Evolutionary conservation across 2,888 invertebrate species (phyloP).

Genomic region (Dromius quadrimaculatus): DNA sequence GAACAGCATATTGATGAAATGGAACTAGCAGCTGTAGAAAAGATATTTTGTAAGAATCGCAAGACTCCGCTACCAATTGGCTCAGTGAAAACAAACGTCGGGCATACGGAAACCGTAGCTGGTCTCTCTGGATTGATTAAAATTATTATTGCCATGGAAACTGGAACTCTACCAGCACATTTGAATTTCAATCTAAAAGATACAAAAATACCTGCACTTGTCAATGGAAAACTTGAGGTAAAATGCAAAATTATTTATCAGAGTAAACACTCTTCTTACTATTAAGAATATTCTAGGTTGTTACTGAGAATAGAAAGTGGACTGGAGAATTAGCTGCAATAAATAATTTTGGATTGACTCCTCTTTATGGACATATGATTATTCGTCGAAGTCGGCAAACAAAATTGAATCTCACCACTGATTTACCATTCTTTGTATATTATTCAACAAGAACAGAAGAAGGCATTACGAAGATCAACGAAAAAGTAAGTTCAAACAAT

Average conservation of each 20-base stretch:
- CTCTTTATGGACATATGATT: slow-evolving; percentile 91
- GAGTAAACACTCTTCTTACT: no score
- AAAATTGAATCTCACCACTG: slow-evolving; percentile 69
- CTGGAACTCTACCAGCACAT: slow-evolving; percentile 88
- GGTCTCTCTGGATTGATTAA: slow-evolving; percentile 91
- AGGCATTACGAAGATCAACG: slow-evolving; percentile 77
- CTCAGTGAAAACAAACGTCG: slow-evolving; percentile 97
- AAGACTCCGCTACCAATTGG: slow-evolving; percentile 86
- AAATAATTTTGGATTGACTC: slow-evolving; percentile 97
- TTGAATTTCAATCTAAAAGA: slow-evolving; percentile 91
- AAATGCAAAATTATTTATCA: not conserved
- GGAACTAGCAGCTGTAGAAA: slow-evolving; percentile 92
- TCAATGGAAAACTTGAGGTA: slow-evolving; percentile 86
- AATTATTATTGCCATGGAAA: slow-evolving; percentile 92
- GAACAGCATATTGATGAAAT: slow-evolving; percentile 68
- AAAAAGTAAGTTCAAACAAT: slow-evolving; percentile 65
- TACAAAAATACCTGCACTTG: slow-evolving; percentile 86
- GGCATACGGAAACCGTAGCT: slow-evolving; percentile 93
- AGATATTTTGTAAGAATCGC: slow-evolving; percentile 87
- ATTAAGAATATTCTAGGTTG: slow-evolving; percentile 75
- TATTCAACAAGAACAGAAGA: slow-evolving; percentile 89
- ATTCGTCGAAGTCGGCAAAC: slow-evolving; percentile 82
- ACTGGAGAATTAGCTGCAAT: slow-evolving; percentile 89
- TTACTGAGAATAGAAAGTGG: slow-evolving; percentile 85
- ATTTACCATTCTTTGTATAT: slow-evolving; percentile 76